Conservation (phyloP, 2,797 vertebrate genomes). For the Cuniculus paca region DNA sequence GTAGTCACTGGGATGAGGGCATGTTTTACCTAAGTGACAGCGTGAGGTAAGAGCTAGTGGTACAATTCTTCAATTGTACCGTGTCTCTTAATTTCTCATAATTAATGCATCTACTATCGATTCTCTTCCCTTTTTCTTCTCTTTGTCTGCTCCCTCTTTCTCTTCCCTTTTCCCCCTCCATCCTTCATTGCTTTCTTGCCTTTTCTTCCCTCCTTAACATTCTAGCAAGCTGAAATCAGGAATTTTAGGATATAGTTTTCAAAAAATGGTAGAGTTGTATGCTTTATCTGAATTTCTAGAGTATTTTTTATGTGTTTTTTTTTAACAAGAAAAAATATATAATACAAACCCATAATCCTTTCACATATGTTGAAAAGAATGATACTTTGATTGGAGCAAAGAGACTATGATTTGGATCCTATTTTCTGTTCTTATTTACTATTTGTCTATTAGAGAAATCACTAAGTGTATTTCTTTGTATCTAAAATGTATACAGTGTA, state of each 20-base stretch:
- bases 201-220: neutral
- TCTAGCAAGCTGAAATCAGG: neutral
- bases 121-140: neutral
- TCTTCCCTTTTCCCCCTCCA: neutral
- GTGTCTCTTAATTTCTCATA: neutral
- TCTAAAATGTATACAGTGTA: neutral
- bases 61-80: neutral
- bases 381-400: neutral
- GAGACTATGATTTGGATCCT: neutral
- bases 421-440: neutral
- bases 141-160: neutral
- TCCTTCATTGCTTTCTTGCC: neutral
- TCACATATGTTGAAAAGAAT: neutral
- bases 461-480: neutral
- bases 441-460: neutral
- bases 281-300: conserved; percentile 30
- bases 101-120: neutral
- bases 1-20: neutral
- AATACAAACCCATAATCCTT: neutral
- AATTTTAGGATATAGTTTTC: neutral
- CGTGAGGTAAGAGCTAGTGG: neutral
- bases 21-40: neutral
- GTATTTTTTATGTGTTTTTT: conserved; percentile 24
- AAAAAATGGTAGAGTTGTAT: neutral
- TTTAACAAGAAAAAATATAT: neutral